Conservation (phyloP, 2,113 vertebrate genomes). For the Chloroceryle aenea region DNA sequence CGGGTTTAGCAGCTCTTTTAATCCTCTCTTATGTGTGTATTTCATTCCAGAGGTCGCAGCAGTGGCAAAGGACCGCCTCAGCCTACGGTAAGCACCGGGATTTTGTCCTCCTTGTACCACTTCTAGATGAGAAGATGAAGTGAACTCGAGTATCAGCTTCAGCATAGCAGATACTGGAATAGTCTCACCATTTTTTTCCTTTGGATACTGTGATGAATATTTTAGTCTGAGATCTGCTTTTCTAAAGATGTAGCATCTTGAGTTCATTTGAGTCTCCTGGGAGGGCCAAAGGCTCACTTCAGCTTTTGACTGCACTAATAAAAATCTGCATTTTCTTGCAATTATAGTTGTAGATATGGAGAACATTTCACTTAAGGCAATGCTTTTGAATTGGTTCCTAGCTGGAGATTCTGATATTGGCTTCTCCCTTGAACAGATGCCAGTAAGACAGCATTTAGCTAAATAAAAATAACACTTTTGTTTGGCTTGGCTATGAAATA, state of each 20-base stretch:
- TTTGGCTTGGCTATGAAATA: neutral
- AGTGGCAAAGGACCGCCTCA: constrained; percentile 90
- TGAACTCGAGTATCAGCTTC: too few species aligned
- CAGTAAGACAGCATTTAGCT: neutral
- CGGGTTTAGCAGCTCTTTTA: neutral
- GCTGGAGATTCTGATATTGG: neutral
- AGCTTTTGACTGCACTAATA: neutral
- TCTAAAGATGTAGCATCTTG: neutral
- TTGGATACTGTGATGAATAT: neutral
- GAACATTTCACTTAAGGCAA: neutral
- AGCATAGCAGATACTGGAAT: neutral
- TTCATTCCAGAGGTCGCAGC: constrained; percentile 91
- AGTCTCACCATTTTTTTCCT: neutral
- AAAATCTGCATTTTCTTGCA: neutral
- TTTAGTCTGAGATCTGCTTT: neutral
- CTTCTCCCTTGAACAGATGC: neutral
- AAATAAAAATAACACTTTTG: neutral
- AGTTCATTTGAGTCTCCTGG: neutral
- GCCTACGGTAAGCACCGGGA: constrained; percentile 84
- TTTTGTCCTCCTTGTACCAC: neutral
- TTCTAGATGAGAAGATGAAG: neutral
- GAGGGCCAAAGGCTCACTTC: neutral
- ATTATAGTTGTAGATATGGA: neutral
- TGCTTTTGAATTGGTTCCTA: neutral
- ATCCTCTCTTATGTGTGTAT: neutral